Evolutionary conservation across 2,113 vertebrate species (phyloP), one percentile per base, ranked within the genome.

Genomic region (Peucedramus taeniatus): DNA sequence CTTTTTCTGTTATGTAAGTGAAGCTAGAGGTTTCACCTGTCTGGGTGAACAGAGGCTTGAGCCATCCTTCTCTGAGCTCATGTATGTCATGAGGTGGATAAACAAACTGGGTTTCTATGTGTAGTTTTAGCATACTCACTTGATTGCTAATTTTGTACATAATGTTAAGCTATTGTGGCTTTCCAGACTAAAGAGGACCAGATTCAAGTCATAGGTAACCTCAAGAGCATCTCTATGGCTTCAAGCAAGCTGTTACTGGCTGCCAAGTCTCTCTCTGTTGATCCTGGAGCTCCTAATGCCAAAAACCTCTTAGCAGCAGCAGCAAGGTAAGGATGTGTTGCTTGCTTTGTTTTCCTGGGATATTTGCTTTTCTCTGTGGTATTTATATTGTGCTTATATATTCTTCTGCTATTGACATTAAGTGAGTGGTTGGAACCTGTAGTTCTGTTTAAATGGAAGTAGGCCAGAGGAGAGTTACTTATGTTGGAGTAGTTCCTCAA

Each of bases 191-290:
- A 99, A 97, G 99, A 99, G n/a, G 99, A 99, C 97, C 99, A 99
- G 98, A 99, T 99, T 93, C 99, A 99, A 96, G 99, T 99, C 79
- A 99, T 99, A 93, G 99, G 99, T 61, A 99, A 99, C 97, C 98
- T 99, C 88, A 99, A 99, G 97, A 99, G 99, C 89, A 99, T 99
- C 97, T 99, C 99, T 4, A 99, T 99, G 99, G 99, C 99, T 13
- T 99, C 99, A 95, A 99, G 99, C 98, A 99, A 99, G 95, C 98
- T 99, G 81, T 96, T 99, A 70, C 97, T 99, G 76, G 99, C 99
- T n/a, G 99, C 99, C 96, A 99, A 99, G 92, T 99, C 99, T 81
- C 98, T 99, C 33, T 99, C 99, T 53, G 99, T 99, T 79, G 99
- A 99, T 94, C 99, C 99, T 16, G 99, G 99, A 44, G 99, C 99